phyloP scores from a whole-genome alignment of 2,888 invertebrate species.

The Lysandra bellargus region DNA sequence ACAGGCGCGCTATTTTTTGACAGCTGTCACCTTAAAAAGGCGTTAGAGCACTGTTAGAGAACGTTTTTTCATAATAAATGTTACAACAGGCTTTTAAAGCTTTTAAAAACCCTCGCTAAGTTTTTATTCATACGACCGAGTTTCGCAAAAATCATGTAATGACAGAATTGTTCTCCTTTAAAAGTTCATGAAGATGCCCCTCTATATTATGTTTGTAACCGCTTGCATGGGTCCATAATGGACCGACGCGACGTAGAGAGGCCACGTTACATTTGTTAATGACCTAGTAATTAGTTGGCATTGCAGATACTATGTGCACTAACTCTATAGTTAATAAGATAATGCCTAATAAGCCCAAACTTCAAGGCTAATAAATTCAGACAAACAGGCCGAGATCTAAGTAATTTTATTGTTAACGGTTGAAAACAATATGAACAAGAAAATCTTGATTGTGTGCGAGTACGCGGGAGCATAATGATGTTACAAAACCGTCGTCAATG shows the following conservation, averaged over 20 bases:
- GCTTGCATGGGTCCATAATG: not conserved
- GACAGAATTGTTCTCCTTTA: too few relatives aligned
- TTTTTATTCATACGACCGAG: too few relatives aligned
- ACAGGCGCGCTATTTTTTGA: too few relatives aligned
- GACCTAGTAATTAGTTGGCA: not conserved
- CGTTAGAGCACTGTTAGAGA: too few relatives aligned
- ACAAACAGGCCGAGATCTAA: not conserved
- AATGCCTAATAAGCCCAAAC: constrained; percentile 17
- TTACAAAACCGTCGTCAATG: constrained; percentile 71
- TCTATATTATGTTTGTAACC: not conserved
- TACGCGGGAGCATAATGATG: constrained; percentile 63
- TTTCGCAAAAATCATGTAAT: too few relatives aligned
- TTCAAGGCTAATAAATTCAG: constrained; percentile 14
- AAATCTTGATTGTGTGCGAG: constrained; percentile 67
- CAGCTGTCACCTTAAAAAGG: too few relatives aligned
- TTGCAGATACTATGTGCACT: not conserved
- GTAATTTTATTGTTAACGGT: constrained; percentile 39
- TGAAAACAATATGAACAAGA: constrained; percentile 41
- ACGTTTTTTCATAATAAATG: too few relatives aligned
- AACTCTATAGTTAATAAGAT: not conserved
- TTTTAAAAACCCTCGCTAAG: too few relatives aligned
- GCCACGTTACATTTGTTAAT: not conserved
- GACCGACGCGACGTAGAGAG: too few relatives aligned
- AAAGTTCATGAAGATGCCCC: too few relatives aligned
- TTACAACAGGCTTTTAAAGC: too few relatives aligned